These are phyloP conservation scores for Axis porcinus DNA, from an alignment of 2,113 vertebrate species.

Conservation along the genomic window DNA sequence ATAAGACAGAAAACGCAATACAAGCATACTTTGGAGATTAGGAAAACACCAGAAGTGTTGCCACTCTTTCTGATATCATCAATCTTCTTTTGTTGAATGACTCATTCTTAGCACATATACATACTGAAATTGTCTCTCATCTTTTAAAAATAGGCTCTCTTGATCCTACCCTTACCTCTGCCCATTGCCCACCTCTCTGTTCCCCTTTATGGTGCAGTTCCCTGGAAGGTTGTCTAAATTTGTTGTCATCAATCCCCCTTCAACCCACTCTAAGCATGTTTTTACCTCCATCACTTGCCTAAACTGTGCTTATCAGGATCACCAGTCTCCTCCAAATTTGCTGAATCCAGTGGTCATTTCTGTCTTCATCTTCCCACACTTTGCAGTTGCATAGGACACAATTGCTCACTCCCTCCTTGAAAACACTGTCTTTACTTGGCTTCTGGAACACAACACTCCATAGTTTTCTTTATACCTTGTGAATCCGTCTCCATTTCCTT, in stretches of 20 bases:
- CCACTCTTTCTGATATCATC: neutral
- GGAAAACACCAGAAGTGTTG: neutral
- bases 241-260: neutral
- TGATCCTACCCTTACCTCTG: no score
- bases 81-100: neutral
- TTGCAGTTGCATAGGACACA: rapidly evolving
- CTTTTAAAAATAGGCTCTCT: neutral
- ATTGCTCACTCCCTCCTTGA: neutral
- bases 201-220: neutral
- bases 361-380: neutral
- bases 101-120: neutral
- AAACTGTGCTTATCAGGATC: neutral
- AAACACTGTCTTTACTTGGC: neutral
- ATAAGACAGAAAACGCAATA: neutral
- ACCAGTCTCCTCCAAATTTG: neutral
- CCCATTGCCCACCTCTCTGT: neutral
- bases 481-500: neutral
- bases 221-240: neutral
- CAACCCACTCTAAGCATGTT: neutral
- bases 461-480: neutral
- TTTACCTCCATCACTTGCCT: neutral
- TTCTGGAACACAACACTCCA: neutral
- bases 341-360: neutral
- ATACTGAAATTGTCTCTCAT: neutral
- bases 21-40: neutral